Conservation (phyloP, 1,140 invertebrate genomes). For the Temnothorax curvispinosus region DNA sequence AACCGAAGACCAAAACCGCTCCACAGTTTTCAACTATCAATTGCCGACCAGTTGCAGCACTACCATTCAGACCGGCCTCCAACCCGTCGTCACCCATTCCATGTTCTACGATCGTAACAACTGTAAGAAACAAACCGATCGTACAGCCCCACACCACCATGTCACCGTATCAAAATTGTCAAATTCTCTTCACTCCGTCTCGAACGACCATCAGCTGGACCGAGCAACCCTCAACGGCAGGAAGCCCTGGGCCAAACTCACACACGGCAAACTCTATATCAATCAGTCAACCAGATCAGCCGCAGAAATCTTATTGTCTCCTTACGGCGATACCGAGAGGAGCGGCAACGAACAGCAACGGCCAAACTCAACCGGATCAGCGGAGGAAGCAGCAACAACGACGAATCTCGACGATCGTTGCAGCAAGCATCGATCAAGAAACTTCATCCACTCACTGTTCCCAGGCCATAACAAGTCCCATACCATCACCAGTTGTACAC, state of each 20-base stretch:
- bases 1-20: slow-evolving; percentile 58
- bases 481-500: slow-evolving; percentile 79
- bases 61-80: slow-evolving; percentile 59
- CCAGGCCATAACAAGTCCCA: slow-evolving; percentile 82
- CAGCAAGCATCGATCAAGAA: slow-evolving; percentile 59
- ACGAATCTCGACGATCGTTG: slow-evolving; percentile 44
- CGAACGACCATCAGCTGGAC: slow-evolving; percentile 64
- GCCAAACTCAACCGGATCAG: slow-evolving; percentile 59
- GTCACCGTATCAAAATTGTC: slow-evolving; percentile 66
- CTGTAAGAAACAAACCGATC: slow-evolving; percentile 69
- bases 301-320: slow-evolving; percentile 64
- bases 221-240: slow-evolving; percentile 66
- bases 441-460: slow-evolving; percentile 81
- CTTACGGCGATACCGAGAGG: slow-evolving; percentile 61
- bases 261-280: slow-evolving; percentile 63
- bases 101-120: slow-evolving; percentile 60
- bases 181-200: slow-evolving; percentile 58
- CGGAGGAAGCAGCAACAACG: slow-evolving; percentile 40
- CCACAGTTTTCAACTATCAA: slow-evolving; percentile 68
- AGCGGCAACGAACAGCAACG: slow-evolving; percentile 51
- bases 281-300: slow-evolving; percentile 61
- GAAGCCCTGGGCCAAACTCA: slow-evolving; percentile 61
- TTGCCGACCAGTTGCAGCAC: slow-evolving; percentile 65
- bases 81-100: slow-evolving; percentile 58
- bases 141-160: slow-evolving; percentile 72